phyloP scores from a whole-genome alignment of 1,140 invertebrate species.

The Leptestheria dahalacensis region DNA sequence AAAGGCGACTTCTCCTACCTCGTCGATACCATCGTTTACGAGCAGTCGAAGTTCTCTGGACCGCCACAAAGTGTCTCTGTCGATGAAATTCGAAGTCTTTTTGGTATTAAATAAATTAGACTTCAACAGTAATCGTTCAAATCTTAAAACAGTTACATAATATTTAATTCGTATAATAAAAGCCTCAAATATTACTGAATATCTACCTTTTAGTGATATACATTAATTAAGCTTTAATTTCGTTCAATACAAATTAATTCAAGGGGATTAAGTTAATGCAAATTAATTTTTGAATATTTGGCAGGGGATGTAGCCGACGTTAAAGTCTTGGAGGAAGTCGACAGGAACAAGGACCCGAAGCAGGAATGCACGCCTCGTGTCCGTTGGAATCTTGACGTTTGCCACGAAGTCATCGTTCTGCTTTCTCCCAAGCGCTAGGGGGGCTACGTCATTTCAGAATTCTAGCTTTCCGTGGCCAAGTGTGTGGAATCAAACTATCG shows the following conservation, averaged over 20 bases:
- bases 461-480: too few relatives aligned
- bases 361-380: background rate
- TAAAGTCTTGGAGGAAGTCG: background rate
- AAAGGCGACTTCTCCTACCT: slow-evolving; percentile 18
- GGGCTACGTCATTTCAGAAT: too few relatives aligned
- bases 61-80: slow-evolving; percentile 16
- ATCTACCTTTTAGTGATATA: background rate
- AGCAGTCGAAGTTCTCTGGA: slow-evolving; percentile 17
- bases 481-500: too few relatives aligned
- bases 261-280: background rate
- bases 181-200: background rate
- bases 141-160: too few relatives aligned
- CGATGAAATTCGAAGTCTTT: slow-evolving; percentile 10
- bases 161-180: background rate
- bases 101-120: too few relatives aligned
- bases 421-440: background rate
- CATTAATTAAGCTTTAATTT: background rate
- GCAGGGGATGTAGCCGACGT: background rate
- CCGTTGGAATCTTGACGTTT: background rate
- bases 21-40: slow-evolving; percentile 18
- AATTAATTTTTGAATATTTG: background rate
- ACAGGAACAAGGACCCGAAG: background rate
- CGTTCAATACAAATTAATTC: too few relatives aligned
- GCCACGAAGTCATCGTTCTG: background rate
- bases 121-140: too few relatives aligned